Evolutionary conservation across 2,113 vertebrate genomes (phyloP).

Genomic region (Thymallus thymallus): DNA sequence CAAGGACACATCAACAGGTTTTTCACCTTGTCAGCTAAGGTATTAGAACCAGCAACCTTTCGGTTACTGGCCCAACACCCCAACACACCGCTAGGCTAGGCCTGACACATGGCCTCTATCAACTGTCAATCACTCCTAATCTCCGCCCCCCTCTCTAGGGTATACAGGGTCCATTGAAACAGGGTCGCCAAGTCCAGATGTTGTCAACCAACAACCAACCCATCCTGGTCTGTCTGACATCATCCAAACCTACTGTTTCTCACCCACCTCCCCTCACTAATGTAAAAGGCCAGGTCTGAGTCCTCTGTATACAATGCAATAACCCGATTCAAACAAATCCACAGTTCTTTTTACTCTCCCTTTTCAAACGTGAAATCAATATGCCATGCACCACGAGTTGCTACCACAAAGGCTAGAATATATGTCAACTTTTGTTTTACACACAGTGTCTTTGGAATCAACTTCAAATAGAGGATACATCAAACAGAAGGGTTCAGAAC

Average conservation of each 20-base stretch:
- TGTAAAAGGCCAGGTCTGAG: constrained; percentile 20
- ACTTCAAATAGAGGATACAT: constrained; percentile 82
- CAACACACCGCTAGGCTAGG: no score
- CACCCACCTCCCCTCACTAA: constrained; percentile 19
- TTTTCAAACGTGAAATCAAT: constrained; percentile 65
- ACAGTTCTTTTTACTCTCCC: constrained; percentile 51
- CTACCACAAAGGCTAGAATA: constrained; percentile 71
- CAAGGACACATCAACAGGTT: no score
- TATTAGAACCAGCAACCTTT: no score
- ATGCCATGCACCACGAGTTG: constrained; percentile 57
- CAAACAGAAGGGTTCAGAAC: constrained; percentile 70
- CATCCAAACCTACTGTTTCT: not conserved
- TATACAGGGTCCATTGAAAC: constrained; percentile 5
- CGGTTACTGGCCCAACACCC: no score
- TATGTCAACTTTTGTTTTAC: constrained; percentile 85
- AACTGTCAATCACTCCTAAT: constrained; percentile 64
- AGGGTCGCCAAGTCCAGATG: no score
- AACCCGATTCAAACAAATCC: constrained; percentile 51
- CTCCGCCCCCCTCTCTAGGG: constrained; percentile 45
- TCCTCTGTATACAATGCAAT: constrained; percentile 52
- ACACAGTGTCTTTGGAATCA: constrained; percentile 75
- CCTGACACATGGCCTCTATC: constrained; percentile 51
- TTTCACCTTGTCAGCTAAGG: no score
- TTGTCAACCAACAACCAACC: not conserved
- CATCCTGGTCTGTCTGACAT: not conserved